These are phyloP conservation scores for Idaea aversata DNA, from an alignment of 2,888 invertebrate genomes.

Conservation along the genomic window DNA sequence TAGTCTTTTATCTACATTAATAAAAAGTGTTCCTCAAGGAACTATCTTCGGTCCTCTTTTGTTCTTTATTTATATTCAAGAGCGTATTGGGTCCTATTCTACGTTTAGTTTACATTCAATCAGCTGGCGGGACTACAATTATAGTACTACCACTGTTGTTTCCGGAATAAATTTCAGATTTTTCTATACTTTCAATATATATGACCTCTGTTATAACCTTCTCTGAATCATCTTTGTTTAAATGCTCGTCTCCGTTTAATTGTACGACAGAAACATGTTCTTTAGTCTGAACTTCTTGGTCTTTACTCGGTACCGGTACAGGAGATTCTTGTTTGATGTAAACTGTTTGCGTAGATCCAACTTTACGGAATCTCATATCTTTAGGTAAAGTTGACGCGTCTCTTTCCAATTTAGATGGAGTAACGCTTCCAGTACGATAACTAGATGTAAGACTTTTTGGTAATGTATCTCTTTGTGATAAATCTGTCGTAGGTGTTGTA, in stretches of 20 bases:
- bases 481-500: constrained; percentile 22
- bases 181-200: constrained; percentile 59
- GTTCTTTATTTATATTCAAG: constrained; percentile 40
- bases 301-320: constrained; percentile 23
- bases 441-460: constrained; percentile 66
- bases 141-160: constrained; percentile 72
- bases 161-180: constrained; percentile 59
- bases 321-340: constrained; percentile 67
- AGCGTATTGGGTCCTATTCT: constrained; percentile 18
- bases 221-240: constrained; percentile 50
- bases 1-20: constrained; percentile 4
- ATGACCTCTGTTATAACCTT: constrained; percentile 56
- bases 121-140: constrained; percentile 69
- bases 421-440: constrained; percentile 57
- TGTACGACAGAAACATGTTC: constrained; percentile 70
- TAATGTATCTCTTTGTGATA: constrained; percentile 47
- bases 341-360: constrained; percentile 67
- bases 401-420: constrained; percentile 54
- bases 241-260: constrained; percentile 63
- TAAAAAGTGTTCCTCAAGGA: constrained; percentile 20
- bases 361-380: constrained; percentile 73
- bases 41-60: constrained; percentile 20
- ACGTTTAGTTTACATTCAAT: constrained; percentile 45
- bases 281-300: constrained; percentile 48
- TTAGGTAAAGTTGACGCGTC: constrained; percentile 69